These are phyloP conservation scores for Tragelaphus buxtoni DNA, from an alignment of 2,113 vertebrate genomes.

Conservation along the genomic window DNA sequence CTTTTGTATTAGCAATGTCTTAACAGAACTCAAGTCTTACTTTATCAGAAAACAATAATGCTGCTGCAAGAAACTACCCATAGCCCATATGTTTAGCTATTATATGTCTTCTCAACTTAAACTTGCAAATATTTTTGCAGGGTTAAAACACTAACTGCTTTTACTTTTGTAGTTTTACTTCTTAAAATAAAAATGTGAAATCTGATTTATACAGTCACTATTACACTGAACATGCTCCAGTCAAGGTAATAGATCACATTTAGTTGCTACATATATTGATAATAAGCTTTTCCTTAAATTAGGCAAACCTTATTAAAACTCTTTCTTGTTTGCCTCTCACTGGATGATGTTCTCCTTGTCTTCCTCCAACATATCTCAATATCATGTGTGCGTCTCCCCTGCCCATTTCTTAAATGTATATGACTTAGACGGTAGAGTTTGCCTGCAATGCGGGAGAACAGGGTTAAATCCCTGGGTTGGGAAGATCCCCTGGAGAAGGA, in stretches of 20 bases:
- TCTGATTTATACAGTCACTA: background rate
- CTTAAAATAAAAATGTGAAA: background rate
- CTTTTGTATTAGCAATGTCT: too few species aligned
- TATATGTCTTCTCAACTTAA: background rate
- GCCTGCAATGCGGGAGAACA: rapidly evolving
- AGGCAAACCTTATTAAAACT: background rate
- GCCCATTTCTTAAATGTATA: background rate
- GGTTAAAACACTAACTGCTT: background rate
- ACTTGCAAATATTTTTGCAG: background rate
- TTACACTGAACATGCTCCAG: background rate
- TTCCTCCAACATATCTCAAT: background rate
- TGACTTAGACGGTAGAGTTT: background rate
- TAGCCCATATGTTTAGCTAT: background rate
- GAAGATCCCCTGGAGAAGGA: background rate
- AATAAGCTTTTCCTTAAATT: background rate
- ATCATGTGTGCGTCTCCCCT: background rate
- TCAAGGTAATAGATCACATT: background rate
- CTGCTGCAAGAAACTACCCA: too few species aligned
- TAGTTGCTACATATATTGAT: background rate
- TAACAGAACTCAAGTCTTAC: too few species aligned
- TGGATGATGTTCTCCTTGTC: background rate
- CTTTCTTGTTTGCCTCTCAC: background rate
- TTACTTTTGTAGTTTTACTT: background rate
- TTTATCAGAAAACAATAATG: too few species aligned
- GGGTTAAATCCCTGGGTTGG: background rate